phyloP scores from a whole-genome alignment of 2,113 vertebrate genomes.

The Collichthys lucidus region DNA sequence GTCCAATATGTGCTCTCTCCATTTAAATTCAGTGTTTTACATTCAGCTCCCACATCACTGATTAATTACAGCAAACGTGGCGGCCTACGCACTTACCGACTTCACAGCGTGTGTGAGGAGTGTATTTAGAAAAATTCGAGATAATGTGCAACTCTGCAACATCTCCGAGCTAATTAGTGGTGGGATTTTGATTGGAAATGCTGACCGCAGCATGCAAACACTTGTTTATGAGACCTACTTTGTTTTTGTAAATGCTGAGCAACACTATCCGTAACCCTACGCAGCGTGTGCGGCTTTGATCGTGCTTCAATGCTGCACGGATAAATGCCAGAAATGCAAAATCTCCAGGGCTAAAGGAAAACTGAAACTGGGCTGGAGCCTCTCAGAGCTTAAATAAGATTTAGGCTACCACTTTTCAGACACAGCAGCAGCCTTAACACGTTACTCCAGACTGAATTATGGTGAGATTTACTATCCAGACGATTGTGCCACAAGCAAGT shows the following conservation, averaged over 20 bases:
- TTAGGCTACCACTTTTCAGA: not conserved
- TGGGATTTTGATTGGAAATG: constrained; percentile 54
- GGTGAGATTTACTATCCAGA: no score
- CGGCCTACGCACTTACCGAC: not conserved
- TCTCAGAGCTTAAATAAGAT: not conserved
- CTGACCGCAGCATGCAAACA: constrained; percentile 59
- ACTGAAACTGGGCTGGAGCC: constrained; percentile 10
- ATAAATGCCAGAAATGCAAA: constrained; percentile 4
- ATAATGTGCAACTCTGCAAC: constrained; percentile 62
- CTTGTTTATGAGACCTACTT: constrained; percentile 61
- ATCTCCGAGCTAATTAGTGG: constrained; percentile 63
- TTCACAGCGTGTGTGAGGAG: not conserved
- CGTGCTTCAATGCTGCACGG: constrained; percentile 1
- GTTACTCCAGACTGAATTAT: no score
- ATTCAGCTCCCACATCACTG: constrained; percentile 50
- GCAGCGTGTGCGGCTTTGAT: constrained; percentile 43
- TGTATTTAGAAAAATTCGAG: constrained; percentile 46
- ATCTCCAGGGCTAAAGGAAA: constrained; percentile 17
- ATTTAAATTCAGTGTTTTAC: constrained; percentile 65
- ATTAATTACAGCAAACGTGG: constrained; percentile 62
- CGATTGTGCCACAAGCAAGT: not conserved
- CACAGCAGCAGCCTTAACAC: no score
- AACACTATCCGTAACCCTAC: constrained; percentile 14
- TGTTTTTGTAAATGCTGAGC: constrained; percentile 58
- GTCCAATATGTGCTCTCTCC: constrained; percentile 26